These are phyloP conservation scores for Aurelia sp. DNA, from an alignment of 30 jellyfish, hydroid and myxozoan species.

Conservation along the genomic window DNA sequence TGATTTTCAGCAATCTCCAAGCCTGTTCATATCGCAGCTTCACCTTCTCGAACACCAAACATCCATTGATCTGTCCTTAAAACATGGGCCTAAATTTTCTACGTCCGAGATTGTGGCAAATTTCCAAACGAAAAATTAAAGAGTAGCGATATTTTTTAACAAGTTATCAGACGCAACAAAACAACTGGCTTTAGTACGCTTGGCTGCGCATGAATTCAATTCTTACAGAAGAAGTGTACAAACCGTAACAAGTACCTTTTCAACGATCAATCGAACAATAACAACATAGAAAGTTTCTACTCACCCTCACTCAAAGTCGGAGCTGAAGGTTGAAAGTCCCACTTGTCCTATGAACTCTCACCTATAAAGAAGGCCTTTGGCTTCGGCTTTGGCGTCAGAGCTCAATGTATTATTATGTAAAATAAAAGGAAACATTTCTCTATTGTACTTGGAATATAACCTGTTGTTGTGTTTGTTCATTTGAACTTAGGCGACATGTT, in stretches of 20 bases:
- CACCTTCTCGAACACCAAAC: too few relatives aligned
- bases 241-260: constrained; percentile 56
- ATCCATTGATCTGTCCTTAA: too few relatives aligned
- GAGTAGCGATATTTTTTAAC: not conserved
- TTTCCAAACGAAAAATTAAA: too few relatives aligned
- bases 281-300: too few relatives aligned
- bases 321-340: constrained; percentile 1
- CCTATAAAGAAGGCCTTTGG: constrained; percentile 8
- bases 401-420: constrained; percentile 53
- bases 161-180: constrained; percentile 32
- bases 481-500: constrained; percentile 67
- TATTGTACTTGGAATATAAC: constrained; percentile 45
- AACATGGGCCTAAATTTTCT: too few relatives aligned
- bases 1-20: too few relatives aligned
- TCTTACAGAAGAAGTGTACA: constrained; percentile 57
- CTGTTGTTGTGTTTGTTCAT: constrained; percentile 84
- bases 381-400: constrained; percentile 44
- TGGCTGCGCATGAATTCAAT: constrained; percentile 58
- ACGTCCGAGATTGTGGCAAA: too few relatives aligned
- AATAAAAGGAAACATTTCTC: constrained; percentile 79
- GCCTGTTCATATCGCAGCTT: too few relatives aligned
- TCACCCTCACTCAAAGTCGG: too few relatives aligned
- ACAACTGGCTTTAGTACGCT: constrained; percentile 49
- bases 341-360: constrained; percentile 74
- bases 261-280: too few relatives aligned